Conservation (phyloP, 2,797 vertebrate genomes). For the Lacerta agilis region DNA sequence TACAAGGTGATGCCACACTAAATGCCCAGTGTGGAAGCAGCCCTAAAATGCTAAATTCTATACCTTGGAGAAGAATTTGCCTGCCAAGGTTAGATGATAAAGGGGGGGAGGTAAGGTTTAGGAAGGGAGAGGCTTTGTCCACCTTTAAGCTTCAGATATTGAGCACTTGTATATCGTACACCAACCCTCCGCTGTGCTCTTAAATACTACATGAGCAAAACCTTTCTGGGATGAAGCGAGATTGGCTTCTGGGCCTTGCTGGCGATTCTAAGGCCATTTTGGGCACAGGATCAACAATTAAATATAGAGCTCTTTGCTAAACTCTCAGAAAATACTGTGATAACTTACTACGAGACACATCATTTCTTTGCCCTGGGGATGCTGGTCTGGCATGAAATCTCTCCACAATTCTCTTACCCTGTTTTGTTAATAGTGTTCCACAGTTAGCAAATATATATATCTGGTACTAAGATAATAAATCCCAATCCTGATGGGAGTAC, state of each 20-base stretch:
- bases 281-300: neutral
- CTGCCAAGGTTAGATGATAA: neutral
- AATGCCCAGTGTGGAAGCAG: no score
- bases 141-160: neutral
- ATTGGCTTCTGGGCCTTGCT: rapidly evolving
- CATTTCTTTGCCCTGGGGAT: neutral
- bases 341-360: neutral
- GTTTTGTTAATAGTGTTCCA: neutral
- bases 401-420: neutral
- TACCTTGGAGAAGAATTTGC: neutral
- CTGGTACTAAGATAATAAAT: no score
- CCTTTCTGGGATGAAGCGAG: neutral
- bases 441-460: neutral
- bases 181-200: neutral
- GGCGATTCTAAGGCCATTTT: neutral
- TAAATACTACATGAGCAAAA: neutral
- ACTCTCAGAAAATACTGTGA: neutral
- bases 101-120: neutral
- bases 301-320: neutral
- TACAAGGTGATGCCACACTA: no score
- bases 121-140: neutral
- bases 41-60: neutral
- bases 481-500: no score
- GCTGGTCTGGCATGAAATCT: neutral
- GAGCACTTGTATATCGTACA: neutral